These are phyloP conservation scores for Drosophila formosana DNA, from an alignment of 2,888 invertebrate species.

Conservation along the genomic window DNA sequence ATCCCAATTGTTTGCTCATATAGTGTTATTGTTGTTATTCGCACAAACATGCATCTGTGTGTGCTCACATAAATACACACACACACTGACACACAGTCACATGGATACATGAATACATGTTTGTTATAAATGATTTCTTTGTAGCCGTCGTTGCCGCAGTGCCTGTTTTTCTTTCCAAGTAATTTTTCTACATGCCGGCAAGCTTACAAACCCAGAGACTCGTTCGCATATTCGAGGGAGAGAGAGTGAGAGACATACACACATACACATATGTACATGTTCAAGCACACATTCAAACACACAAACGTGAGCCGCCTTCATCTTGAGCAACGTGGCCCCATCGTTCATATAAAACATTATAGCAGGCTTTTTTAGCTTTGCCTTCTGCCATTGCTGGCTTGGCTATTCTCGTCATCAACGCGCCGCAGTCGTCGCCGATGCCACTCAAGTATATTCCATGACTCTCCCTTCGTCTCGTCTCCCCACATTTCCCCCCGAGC, in stretches of 20 bases:
- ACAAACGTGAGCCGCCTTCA: constrained; percentile 60
- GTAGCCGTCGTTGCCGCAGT: constrained; percentile 61
- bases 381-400: constrained; percentile 55
- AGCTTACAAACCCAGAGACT: constrained; percentile 34
- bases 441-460: constrained; percentile 66
- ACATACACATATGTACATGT: constrained; percentile 15
- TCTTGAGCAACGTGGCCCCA: constrained; percentile 60
- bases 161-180: constrained; percentile 70
- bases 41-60: constrained; percentile 4
- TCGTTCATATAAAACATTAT: constrained; percentile 53
- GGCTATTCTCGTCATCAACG: constrained; percentile 74
- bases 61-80: constrained; percentile 6
- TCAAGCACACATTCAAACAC: constrained; percentile 32
- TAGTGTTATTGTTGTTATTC: constrained; percentile 29
- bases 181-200: constrained; percentile 72
- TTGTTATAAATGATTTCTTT: constrained; percentile 76
- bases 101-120: constrained; percentile 19
- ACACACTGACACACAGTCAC: background rate
- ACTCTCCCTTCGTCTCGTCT: constrained; percentile 13
- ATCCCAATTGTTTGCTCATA: constrained; percentile 26
- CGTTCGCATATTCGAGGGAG: constrained; percentile 16
- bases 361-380: constrained; percentile 55
- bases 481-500: constrained; percentile 27
- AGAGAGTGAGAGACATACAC: constrained; percentile 6
- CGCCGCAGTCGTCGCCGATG: constrained; percentile 40